Evolutionary conservation across 2,113 vertebrate genomes (phyloP).

Genomic region (Lutjanus erythropterus): DNA sequence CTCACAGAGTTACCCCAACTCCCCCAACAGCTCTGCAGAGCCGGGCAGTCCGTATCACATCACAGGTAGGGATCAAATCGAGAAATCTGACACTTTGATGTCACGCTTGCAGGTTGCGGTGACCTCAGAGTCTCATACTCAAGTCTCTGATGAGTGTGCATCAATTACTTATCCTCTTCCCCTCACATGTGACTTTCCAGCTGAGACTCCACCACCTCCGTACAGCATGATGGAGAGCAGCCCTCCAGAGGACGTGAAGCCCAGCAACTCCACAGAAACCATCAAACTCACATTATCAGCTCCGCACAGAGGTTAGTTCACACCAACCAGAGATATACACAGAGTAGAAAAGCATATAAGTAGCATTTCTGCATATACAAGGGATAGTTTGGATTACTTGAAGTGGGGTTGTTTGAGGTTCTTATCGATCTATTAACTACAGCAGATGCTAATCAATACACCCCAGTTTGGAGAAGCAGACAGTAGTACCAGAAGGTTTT

Average conservation of each 20-base stretch:
- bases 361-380: background rate
- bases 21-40: constrained; percentile 90
- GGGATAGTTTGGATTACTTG: too few species aligned
- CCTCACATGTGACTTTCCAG: constrained; percentile 58
- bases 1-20: constrained; percentile 89
- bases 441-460: too few species aligned
- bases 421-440: too few species aligned
- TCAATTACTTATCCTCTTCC: background rate
- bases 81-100: background rate
- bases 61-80: constrained; percentile 83
- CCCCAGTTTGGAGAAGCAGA: too few species aligned
- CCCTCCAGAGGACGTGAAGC: constrained; percentile 86
- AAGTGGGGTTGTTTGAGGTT: too few species aligned
- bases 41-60: constrained; percentile 92
- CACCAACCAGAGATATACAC: background rate
- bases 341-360: background rate
- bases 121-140: background rate
- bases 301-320: constrained; percentile 85
- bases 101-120: background rate
- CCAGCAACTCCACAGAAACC: constrained; percentile 83
- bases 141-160: background rate
- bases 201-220: constrained; percentile 90
- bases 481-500: too few species aligned
- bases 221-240: constrained; percentile 89
- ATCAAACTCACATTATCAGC: constrained; percentile 88